A percentile compares a stretch with the other conserved stretches of the same genome.
phyloP scores from a whole-genome alignment of 2,888 invertebrate species.

The Plebejus melissa region DNA sequence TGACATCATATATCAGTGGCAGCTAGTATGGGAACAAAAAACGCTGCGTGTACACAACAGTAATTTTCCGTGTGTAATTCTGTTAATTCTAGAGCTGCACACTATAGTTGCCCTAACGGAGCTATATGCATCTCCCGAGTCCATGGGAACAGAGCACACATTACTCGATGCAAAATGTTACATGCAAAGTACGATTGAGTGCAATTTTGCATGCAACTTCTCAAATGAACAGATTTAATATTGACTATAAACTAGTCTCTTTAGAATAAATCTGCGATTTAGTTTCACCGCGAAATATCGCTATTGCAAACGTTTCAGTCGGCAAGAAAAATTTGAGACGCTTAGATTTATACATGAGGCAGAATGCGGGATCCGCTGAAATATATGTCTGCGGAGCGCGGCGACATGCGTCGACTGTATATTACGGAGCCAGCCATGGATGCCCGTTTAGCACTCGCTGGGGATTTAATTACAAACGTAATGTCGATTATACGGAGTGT shows the following conservation, averaged over 20 bases:
- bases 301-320: neutral
- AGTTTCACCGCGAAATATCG: neutral
- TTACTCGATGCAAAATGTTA: neutral
- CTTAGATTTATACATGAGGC: constrained; percentile 10
- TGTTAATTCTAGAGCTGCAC: constrained; percentile 58
- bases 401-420: constrained; percentile 31
- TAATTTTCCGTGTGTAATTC: constrained; percentile 64
- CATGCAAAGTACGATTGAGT: constrained; percentile 2
- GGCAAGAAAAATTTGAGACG: constrained; percentile 12
- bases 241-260: neutral
- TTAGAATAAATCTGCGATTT: neutral
- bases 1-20: constrained; percentile 41
- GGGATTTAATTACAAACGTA: constrained; percentile 54
- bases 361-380: constrained; percentile 14
- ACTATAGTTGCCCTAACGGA: constrained; percentile 70
- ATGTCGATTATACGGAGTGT: constrained; percentile 21
- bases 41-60: constrained; percentile 47
- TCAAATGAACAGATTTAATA: neutral
- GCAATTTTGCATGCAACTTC: neutral
- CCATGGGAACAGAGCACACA: constrained; percentile 55
- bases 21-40: constrained; percentile 57
- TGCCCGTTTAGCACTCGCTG: constrained; percentile 50
- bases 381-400: constrained; percentile 42
- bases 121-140: constrained; percentile 57
- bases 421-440: constrained; percentile 42